These are phyloP conservation scores for Dissostichus mawsoni DNA, from an alignment of 2,113 vertebrate species.

Conservation along the genomic window DNA sequence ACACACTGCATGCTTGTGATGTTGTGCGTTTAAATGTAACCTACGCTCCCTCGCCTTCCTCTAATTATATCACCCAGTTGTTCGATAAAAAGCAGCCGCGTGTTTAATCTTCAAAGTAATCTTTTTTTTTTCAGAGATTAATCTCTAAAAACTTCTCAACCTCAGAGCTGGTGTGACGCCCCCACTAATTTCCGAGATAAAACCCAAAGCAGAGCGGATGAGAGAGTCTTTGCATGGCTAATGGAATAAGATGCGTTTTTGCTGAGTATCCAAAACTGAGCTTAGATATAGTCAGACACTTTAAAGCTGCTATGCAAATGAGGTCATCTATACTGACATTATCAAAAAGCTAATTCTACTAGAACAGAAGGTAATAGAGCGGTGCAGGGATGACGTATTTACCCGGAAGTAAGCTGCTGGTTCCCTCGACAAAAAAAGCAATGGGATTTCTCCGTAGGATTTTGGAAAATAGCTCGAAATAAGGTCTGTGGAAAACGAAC, in stretches of 20 bases:
- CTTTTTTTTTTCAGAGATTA: neutral
- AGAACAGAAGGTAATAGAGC: neutral
- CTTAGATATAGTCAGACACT: slow-evolving; percentile 8
- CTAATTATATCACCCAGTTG: too few relatives aligned
- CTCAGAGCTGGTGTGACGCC: neutral
- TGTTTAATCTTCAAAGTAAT: slow-evolving; percentile 1
- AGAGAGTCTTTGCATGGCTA: slow-evolving; percentile 24
- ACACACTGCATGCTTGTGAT: neutral
- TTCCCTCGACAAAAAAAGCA: too few relatives aligned
- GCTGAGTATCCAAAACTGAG: slow-evolving; percentile 41
- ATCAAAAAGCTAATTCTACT: slow-evolving; percentile 12
- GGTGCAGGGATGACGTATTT: too few relatives aligned
- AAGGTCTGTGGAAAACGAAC: too few relatives aligned
- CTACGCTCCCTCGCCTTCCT: neutral
- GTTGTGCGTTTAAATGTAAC: neutral
- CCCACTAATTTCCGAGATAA: slow-evolving; percentile 30
- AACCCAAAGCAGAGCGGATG: slow-evolving; percentile 16
- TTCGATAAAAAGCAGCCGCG: neutral
- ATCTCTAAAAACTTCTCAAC: slow-evolving; percentile 33
- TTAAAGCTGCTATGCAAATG: slow-evolving; percentile 1
- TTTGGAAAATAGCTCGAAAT: too few relatives aligned
- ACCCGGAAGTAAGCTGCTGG: too few relatives aligned
- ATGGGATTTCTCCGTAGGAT: too few relatives aligned
- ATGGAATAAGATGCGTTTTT: slow-evolving; percentile 40
- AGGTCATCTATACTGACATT: slow-evolving; percentile 26